These are phyloP conservation scores for Spicauda simplicius DNA, from an alignment of 2,888 invertebrate genomes.

Conservation along the genomic window DNA sequence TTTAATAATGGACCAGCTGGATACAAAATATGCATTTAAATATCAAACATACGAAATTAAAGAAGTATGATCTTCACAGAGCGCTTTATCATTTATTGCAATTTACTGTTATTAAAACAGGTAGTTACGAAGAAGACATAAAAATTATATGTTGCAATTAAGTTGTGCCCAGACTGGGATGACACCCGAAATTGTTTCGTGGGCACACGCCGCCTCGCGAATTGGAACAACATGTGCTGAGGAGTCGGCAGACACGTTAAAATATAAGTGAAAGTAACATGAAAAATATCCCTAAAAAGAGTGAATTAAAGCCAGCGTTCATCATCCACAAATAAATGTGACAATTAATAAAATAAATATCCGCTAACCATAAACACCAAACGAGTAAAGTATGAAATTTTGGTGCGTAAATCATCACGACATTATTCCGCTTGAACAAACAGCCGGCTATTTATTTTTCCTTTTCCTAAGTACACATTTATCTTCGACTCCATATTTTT, in stretches of 20 bases:
- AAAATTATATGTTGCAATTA: slow-evolving; percentile 65
- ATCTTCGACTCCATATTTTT: slow-evolving; percentile 30
- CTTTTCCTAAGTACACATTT: slow-evolving; percentile 34
- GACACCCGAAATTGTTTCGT: slow-evolving; percentile 65
- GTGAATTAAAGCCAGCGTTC: not conserved
- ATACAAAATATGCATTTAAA: slow-evolving; percentile 36
- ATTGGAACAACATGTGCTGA: slow-evolving; percentile 10
- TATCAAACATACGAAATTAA: slow-evolving; percentile 38
- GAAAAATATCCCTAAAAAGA: not conserved
- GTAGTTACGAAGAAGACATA: slow-evolving; percentile 57
- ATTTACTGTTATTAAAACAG: slow-evolving; percentile 59
- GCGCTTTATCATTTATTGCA: slow-evolving; percentile 55
- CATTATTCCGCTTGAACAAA: slow-evolving; percentile 31
- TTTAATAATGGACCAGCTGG: slow-evolving; percentile 41
- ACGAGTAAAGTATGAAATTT: not conserved
- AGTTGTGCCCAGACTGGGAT: slow-evolving; percentile 53
- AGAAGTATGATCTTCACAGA: slow-evolving; percentile 43
- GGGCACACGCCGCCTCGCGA: slow-evolving; percentile 49
- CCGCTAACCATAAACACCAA: no score
- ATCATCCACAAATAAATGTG: not conserved
- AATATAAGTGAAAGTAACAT: not conserved
- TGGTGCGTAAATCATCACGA: slow-evolving; percentile 21
- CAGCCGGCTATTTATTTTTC: slow-evolving; percentile 28
- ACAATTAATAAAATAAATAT: slow-evolving; percentile 1
- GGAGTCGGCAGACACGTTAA: slow-evolving; percentile 1